Evolutionary conservation across 2,797 vertebrate species (phyloP), one percentile per base, ranked within the genome.

Genomic region (Chaetodon trifasciatus): DNA sequence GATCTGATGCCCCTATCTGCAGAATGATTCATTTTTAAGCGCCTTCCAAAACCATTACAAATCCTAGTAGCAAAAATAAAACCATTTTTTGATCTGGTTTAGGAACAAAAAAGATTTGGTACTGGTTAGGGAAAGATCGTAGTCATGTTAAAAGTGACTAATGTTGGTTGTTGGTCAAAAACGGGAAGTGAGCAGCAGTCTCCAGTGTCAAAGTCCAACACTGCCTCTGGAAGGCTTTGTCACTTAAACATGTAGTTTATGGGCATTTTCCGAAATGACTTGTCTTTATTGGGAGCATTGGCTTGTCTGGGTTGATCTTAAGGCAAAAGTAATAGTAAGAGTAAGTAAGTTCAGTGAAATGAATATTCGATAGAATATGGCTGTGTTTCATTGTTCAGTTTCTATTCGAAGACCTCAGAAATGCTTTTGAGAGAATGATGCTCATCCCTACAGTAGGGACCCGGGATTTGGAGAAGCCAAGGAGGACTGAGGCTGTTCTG

Each of bases 401-500:
- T 28, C 4, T 62, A 16, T 37, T 46, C 12, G 42, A 17, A 58
- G 53, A 50, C 8, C 61, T 42, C 39, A 28, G 6, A 61, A 23
- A 44, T 13, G 28, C 11, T 17, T 39, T 65, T 35, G 3, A 17
- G 23, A 69, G 15, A 62, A 61, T 35, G 15, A 9, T 21, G 2
- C 32, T 53, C 23, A 71, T 24, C 42, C 35, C 7, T 65, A 42
- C 13, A 53, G 6, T 21, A 7, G 17, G 5, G n/a, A 28, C 56
- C 28, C 37, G 71, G 39, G 44, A 61, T 57, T 16, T 40, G 16
- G 37, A 42, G 65, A 78, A 63, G 19, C 37, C 32, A 52, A 23
- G 55, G 52, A 69, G 39, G 40, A 66, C 1, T 60, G 77, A 74
- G 58, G 39, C 52, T 52, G 28, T 47, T 60, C 63, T 63, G 21